Evolutionary conservation across 30 jellyfish, hydroid and myxozoan species (phyloP).

Genomic region (Turritopsis rubra): DNA sequence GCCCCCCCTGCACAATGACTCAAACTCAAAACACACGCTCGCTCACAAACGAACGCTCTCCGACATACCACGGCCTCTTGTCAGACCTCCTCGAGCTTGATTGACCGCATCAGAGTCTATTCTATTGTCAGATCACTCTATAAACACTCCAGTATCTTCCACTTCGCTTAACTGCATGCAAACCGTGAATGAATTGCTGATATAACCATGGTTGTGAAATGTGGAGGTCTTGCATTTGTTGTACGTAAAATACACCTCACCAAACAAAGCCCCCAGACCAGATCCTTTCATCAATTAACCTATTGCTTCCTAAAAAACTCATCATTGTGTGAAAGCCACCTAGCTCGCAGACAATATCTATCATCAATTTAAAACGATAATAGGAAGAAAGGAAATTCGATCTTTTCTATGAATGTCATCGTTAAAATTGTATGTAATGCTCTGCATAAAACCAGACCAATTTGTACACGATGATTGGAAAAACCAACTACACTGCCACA

Average conservation of each 20-base stretch:
- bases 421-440: no score
- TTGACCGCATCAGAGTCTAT: constrained; percentile 6
- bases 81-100: constrained; percentile 45
- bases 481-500: no score
- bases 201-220: background rate
- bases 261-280: no score
- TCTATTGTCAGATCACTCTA: background rate
- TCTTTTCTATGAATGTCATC: no score
- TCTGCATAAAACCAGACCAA: no score
- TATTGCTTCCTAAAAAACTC: no score
- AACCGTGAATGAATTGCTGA: background rate
- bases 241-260: background rate
- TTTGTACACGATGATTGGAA: no score
- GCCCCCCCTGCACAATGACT: constrained; percentile 24
- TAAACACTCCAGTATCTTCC: background rate
- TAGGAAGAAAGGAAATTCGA: no score
- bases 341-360: no score
- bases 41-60: constrained; percentile 37
- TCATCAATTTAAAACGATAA: no score
- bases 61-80: constrained; percentile 44
- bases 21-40: constrained; percentile 19
- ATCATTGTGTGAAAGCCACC: no score
- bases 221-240: background rate
- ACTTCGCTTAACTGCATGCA: background rate
- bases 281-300: no score